Conservation (phyloP, 1,140 invertebrate genomes). For the Anoplolepis gracilipes region DNA sequence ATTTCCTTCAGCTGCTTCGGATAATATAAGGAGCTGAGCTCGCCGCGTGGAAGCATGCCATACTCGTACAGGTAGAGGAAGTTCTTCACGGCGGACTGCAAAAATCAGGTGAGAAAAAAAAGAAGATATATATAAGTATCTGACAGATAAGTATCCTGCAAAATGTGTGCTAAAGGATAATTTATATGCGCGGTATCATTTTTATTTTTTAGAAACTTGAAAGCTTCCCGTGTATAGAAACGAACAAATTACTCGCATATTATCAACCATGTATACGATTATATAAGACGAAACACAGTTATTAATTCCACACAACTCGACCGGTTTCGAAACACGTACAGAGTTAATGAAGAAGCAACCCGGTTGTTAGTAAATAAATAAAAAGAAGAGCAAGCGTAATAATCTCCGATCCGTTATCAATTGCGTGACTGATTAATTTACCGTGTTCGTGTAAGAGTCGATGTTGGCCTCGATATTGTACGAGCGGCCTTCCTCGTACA, state of each 20-base stretch:
- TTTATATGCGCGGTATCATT: too few relatives aligned
- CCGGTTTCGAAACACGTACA: neutral
- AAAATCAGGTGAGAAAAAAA: conserved; percentile 31
- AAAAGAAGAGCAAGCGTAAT: neutral
- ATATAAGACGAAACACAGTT: too few relatives aligned
- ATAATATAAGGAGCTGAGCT: conserved; percentile 86
- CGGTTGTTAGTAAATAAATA: neutral
- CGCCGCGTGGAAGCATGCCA: conserved; percentile 85
- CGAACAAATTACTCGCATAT: too few relatives aligned
- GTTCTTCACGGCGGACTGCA: conserved; percentile 77
- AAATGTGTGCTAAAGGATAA: neutral
- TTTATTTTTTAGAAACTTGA: neutral
- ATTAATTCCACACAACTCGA: neutral
- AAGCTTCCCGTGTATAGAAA: too few relatives aligned
- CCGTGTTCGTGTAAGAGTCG: conserved; percentile 83
- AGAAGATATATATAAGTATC: neutral
- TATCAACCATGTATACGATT: too few relatives aligned
- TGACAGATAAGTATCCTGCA: neutral
- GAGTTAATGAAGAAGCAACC: conserved; percentile 1
- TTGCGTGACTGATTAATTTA: conserved; percentile 52
- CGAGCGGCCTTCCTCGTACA: conserved; percentile 86
- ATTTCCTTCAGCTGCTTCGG: conserved; percentile 85
- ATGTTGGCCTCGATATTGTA: conserved; percentile 87
- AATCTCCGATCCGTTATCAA: neutral
- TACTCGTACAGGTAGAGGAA: conserved; percentile 80